Evolutionary conservation across 92 coral and sea anemone genomes (phyloP).

Genomic region (Desmophyllum pertusum): DNA sequence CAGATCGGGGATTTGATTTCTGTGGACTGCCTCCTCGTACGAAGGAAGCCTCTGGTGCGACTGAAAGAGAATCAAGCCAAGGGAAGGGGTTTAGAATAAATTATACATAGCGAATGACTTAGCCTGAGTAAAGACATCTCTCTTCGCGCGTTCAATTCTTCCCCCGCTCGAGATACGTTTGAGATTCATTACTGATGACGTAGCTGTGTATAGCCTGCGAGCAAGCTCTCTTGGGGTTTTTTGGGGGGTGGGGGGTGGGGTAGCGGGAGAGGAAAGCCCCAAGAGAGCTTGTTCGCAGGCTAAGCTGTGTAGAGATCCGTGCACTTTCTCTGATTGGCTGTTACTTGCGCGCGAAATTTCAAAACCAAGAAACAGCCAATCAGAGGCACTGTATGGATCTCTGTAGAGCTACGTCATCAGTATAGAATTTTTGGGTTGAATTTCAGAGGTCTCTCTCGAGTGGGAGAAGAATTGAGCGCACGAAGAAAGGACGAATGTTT

Average conservation of each 20-base stretch:
- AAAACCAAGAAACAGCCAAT: too few species aligned
- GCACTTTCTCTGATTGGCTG: background rate
- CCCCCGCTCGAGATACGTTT: background rate
- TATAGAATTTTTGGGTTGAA: too few species aligned
- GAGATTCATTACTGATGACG: too few species aligned
- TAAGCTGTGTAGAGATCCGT: background rate
- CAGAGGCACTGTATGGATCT: too few species aligned
- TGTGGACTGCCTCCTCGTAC: slow-evolving; percentile 78
- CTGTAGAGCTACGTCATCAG: background rate
- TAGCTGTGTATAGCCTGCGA: too few species aligned
- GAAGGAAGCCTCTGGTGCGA: slow-evolving; percentile 73
- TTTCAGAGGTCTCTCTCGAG: background rate
- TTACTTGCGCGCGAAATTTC: too few species aligned
- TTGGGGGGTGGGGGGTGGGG: too few species aligned
- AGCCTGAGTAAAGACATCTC: background rate
- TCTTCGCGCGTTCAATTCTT: background rate
- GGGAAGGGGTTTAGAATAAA: background rate
- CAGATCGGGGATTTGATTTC: slow-evolving; percentile 78
- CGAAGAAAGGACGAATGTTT: background rate
- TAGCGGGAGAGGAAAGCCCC: too few species aligned
- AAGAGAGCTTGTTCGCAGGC: too few species aligned
- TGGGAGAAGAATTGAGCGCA: background rate
- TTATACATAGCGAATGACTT: background rate
- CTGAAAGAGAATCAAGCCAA: slow-evolving; percentile 2
- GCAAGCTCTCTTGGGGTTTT: too few species aligned